Evolutionary conservation across 2,113 vertebrate genomes (phyloP).

Genomic region (Geococcyx californianus): DNA sequence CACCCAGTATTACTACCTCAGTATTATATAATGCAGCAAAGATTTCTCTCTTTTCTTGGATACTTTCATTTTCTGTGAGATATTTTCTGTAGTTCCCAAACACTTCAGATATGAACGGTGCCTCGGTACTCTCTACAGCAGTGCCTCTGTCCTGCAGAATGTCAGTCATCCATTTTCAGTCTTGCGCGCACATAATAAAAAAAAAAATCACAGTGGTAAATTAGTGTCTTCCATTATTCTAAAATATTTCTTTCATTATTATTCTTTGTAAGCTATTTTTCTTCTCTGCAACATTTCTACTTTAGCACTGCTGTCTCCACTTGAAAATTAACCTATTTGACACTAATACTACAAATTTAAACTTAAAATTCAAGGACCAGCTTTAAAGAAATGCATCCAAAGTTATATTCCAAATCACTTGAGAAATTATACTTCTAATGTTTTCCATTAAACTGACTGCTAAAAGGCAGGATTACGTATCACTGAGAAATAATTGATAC

Average conservation of each 20-base stretch:
- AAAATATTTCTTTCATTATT: neutral
- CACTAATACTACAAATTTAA: neutral
- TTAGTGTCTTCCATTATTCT: neutral
- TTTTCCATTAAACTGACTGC: neutral
- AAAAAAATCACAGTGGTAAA: neutral
- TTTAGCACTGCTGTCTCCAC: neutral
- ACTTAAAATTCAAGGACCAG: neutral
- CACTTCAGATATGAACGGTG: neutral
- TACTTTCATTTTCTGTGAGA: neutral
- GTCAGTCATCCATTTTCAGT: neutral
- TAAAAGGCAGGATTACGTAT: neutral
- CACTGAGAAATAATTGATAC: neutral
- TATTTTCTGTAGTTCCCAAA: neutral
- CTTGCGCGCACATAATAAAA: neutral
- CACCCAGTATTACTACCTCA: neutral
- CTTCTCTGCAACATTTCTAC: neutral
- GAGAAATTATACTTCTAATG: neutral
- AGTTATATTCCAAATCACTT: neutral
- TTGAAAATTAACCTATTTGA: neutral
- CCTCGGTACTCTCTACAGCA: neutral
- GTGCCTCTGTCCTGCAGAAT: neutral
- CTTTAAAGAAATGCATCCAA: neutral
- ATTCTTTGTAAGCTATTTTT: neutral
- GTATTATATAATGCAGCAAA: neutral
- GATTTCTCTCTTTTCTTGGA: neutral